A percentile compares a stretch with the other conserved stretches of the same genome.
phyloP scores from a whole-genome alignment of 2,888 invertebrate species.

The Hartigia nigra region DNA sequence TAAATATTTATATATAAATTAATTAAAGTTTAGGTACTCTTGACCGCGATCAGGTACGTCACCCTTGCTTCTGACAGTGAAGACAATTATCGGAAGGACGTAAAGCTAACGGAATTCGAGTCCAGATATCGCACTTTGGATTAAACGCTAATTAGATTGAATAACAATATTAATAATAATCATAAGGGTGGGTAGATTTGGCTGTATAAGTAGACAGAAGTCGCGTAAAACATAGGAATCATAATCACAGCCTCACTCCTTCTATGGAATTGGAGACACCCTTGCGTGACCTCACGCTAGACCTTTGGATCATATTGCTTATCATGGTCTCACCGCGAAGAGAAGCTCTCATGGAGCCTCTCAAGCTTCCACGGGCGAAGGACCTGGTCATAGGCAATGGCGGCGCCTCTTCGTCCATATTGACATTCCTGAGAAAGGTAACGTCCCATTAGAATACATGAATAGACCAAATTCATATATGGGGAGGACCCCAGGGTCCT shows the following conservation, averaged over 20 bases:
- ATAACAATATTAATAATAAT: not conserved
- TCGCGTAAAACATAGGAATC: not conserved
- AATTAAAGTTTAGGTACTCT: not conserved
- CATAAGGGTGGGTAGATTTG: not conserved
- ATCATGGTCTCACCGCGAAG: constrained; percentile 75
- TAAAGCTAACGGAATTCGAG: not conserved
- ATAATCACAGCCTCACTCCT: constrained; percentile 47
- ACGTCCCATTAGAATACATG: constrained; percentile 11
- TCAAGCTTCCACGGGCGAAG: constrained; percentile 57
- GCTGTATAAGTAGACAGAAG: not conserved
- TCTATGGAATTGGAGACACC: constrained; percentile 43
- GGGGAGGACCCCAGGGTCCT: not conserved
- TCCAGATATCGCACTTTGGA: not conserved
- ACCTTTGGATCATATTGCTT: constrained; percentile 69
- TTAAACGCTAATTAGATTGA: not conserved
- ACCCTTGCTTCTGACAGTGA: not conserved
- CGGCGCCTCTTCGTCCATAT: constrained; percentile 55
- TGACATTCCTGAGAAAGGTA: constrained; percentile 55
- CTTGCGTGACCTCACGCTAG: constrained; percentile 67
- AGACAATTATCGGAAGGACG: not conserved
- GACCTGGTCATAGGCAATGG: constrained; percentile 53
- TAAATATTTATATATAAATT: not conserved
- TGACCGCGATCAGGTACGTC: not conserved
- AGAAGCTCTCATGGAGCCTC: constrained; percentile 72
- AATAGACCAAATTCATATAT: not conserved